phyloP scores from a whole-genome alignment of 2,113 vertebrate species.

The Neomonachus schauinslandi region DNA sequence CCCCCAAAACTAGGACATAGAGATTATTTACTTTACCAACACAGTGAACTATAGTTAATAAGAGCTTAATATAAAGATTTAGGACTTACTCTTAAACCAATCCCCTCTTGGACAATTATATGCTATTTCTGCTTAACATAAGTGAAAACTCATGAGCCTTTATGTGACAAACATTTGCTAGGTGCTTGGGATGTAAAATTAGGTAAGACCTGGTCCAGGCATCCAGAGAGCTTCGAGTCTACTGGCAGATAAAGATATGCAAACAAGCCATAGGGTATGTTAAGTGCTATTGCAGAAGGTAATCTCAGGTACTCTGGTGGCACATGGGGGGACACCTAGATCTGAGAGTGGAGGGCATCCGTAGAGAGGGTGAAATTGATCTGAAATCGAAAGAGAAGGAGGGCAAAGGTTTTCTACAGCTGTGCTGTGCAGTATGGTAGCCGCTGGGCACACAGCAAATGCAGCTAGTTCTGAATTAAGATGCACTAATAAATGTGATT shows the following conservation, averaged over 20 bases:
- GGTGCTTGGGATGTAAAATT: neutral
- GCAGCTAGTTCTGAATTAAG: neutral
- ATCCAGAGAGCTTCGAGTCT: neutral
- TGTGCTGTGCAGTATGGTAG: neutral
- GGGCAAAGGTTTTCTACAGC: neutral
- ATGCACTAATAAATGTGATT: neutral
- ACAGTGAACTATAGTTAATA: neutral
- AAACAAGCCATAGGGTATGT: neutral
- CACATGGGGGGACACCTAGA: fast-evolving
- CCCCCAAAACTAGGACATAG: neutral
- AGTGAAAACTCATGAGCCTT: neutral
- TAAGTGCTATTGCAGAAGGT: neutral
- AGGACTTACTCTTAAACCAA: neutral
- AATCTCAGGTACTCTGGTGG: neutral
- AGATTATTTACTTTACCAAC: neutral
- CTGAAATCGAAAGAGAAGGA: neutral
- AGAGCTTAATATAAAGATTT: neutral
- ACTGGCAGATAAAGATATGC: neutral
- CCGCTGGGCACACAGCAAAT: neutral
- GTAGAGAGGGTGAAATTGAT: neutral
- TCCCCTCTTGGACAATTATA: neutral
- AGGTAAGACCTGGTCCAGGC: neutral
- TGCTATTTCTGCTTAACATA: neutral
- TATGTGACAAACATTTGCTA: neutral
- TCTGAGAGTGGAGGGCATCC: neutral